Percentiles rank a stretch among this genome's conserved stretches.
These are phyloP conservation scores for Drosophila tropicalis DNA, from an alignment of 1,140 invertebrate species.

Conservation along the genomic window DNA sequence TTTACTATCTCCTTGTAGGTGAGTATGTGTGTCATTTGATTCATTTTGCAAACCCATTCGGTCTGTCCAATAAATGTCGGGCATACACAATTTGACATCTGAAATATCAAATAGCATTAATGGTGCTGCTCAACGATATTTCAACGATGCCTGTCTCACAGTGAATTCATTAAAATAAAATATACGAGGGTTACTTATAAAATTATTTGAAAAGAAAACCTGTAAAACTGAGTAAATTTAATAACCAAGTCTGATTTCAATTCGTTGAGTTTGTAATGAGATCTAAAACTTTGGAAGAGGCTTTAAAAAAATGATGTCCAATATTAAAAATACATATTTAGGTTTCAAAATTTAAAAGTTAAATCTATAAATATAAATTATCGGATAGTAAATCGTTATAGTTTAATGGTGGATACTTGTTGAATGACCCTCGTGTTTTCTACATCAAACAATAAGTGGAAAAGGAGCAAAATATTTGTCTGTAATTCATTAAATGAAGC, in stretches of 20 bases:
- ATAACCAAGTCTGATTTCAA: no score
- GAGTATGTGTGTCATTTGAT: background rate
- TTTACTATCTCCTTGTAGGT: background rate
- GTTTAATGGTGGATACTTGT: no score
- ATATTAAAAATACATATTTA: no score
- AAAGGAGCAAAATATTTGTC: constrained; percentile 45
- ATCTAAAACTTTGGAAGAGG: no score
- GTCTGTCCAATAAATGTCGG: constrained; percentile 72
- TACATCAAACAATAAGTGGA: constrained; percentile 31
- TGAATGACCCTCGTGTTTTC: background rate
- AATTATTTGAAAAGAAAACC: no score
- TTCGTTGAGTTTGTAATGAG: no score
- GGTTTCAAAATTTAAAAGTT: no score
- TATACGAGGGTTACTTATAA: background rate
- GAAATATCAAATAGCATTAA: constrained; percentile 49
- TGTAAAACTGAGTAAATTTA: no score
- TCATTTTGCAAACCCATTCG: background rate
- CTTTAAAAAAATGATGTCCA: no score
- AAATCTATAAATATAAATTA: no score
- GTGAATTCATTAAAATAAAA: constrained; percentile 56
- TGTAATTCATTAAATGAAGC: constrained; percentile 56
- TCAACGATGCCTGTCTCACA: constrained; percentile 44
- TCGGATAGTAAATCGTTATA: no score
- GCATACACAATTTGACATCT: constrained; percentile 52
- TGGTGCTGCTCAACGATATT: constrained; percentile 32